Evolutionary conservation across 2,888 invertebrate genomes (phyloP).

Genomic region (Gerris lacustris): DNA sequence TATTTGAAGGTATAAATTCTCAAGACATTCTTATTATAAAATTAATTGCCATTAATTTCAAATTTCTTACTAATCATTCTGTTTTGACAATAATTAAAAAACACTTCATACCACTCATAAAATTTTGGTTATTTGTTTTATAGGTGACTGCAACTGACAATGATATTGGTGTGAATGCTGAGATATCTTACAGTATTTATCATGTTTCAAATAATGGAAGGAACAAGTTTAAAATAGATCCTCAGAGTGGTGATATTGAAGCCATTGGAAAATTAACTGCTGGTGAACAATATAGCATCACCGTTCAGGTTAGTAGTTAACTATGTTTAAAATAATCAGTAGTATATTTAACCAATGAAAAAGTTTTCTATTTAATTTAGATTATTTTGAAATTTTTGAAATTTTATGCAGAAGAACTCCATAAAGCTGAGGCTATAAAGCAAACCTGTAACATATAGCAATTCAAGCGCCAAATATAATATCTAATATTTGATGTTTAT

Average conservation of each 20-base stretch:
- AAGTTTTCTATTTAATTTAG: constrained; percentile 10
- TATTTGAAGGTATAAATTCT: too few relatives aligned
- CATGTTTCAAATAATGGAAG: constrained; percentile 84
- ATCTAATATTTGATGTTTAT: too few relatives aligned
- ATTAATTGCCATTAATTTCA: too few relatives aligned
- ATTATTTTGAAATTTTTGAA: constrained; percentile 14
- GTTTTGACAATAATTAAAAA: too few relatives aligned
- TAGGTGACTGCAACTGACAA: constrained; percentile 70
- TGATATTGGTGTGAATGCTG: constrained; percentile 73
- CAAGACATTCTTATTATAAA: too few relatives aligned
- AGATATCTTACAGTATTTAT: constrained; percentile 69
- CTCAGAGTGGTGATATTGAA: constrained; percentile 62
- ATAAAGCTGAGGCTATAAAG: background rate
- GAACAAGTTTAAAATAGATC: constrained; percentile 72
- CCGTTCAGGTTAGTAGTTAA: constrained; percentile 50
- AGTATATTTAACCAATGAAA: background rate
- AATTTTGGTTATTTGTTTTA: constrained; percentile 21
- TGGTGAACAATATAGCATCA: constrained; percentile 80
- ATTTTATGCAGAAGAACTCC: constrained; percentile 3
- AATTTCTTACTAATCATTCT: too few relatives aligned
- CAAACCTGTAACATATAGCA: too few relatives aligned
- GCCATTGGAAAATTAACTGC: constrained; percentile 69
- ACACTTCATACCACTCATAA: too few relatives aligned
- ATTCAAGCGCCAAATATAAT: too few relatives aligned
- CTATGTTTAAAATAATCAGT: too few relatives aligned